Evolutionary conservation across 2,113 vertebrate species (phyloP).

Genomic region (Myrmophylax atrothorax): DNA sequence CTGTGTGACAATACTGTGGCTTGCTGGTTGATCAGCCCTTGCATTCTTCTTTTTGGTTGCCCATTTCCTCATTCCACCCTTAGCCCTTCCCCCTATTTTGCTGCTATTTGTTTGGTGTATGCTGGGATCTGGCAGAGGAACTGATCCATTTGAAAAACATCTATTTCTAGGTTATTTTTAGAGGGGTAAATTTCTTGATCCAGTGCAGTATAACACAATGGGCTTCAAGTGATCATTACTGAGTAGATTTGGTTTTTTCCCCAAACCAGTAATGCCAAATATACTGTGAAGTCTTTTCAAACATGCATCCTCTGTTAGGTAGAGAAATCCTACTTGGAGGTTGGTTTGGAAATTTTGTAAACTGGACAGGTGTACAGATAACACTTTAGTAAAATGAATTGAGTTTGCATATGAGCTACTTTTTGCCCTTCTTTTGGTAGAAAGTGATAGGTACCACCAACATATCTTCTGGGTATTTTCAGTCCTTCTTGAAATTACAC

Average conservation of each 20-base stretch:
- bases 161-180: background rate
- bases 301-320: background rate
- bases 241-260: background rate
- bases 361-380: background rate
- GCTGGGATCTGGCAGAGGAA: background rate
- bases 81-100: background rate
- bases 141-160: background rate
- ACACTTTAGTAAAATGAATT: background rate
- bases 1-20: background rate
- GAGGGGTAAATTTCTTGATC: background rate
- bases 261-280: background rate
- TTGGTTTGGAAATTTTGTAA: background rate
- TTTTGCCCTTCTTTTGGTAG: background rate
- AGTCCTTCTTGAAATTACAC: background rate
- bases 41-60: background rate
- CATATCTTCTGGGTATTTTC: background rate
- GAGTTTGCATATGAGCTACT: rapidly evolving
- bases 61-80: background rate
- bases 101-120: background rate
- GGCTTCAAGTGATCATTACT: background rate
- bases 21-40: background rate
- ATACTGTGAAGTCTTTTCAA: background rate
- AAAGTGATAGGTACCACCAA: background rate
- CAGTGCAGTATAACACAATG: background rate
- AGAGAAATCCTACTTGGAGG: background rate